Base-by-base conservation (phyloP, 2,797 vertebrate genomes). In the Rhyacichthys aspro region DNA sequence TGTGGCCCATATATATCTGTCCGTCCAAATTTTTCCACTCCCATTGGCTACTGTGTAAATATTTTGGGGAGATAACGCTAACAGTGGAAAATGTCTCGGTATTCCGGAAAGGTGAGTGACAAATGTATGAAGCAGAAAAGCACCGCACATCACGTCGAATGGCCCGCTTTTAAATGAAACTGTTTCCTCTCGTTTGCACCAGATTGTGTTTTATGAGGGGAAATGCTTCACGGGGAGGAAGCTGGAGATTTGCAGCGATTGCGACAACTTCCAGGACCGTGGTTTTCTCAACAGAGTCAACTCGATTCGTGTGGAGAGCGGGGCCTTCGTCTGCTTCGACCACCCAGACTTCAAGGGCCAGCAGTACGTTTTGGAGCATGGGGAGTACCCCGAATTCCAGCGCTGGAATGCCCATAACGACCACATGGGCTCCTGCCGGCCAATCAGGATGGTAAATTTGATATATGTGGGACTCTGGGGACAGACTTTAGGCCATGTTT, bases 201-300 rank as follows among this genome's bases (percentile, higher is more conserved):
- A 98, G 96, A 96, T 98, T 64, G 91, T 93, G 41, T 91, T 97
- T 82, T 96, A 94, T 0, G 96, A 98, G 88, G 96, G 96, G 55
- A 94, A 93, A 89, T 94, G 92, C 85, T 98, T 98, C 93, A 95
- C 94, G 0, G 96, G 95, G 67, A 84, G 90, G 73, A 94, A 95
- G 82, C 90, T 98, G 92, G 95, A 96, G 59, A 87, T 96, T 43
- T 91, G 84, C 0, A 92, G 95, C 47, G 93, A 93, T 85, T 96
- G 95, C 8, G 92, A 94, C 87, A 97, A 93, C 92, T 96, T 98
- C 89, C 95, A 96, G 89, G 95, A 95, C 76, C 87, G 92, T 9
- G 95, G 95, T 16, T 96, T 97, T 80, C 91, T 94, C 92, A 96
- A 94, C 87, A 86, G 93, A 0, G 95, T 96, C 49, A 97, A 95